Evolutionary conservation across 2,888 invertebrate species (phyloP).

Genomic region (Dicyrtomina minuta): DNA sequence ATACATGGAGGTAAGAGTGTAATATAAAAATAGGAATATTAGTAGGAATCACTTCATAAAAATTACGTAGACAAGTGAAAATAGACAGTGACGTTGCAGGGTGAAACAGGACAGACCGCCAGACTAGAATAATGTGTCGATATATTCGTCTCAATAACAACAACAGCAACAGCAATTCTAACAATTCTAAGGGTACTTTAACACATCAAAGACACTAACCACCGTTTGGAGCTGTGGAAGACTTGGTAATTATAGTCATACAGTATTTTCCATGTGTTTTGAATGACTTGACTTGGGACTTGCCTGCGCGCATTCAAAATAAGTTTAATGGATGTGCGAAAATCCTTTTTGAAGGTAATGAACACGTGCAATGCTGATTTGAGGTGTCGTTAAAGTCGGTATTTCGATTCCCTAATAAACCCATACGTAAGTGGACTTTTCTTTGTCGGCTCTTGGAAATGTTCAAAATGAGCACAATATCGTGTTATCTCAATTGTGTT

Average conservation of each 20-base stretch:
- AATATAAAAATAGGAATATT: no score
- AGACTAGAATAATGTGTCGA: no score
- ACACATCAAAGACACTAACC: no score
- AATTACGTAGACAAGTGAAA: no score
- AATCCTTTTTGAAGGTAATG: constrained; percentile 4
- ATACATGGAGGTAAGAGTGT: no score
- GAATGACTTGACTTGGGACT: background rate
- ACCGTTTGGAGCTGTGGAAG: background rate
- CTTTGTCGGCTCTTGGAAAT: constrained; percentile 15
- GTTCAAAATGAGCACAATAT: constrained; percentile 4
- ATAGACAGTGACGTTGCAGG: no score
- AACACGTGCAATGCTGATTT: constrained; percentile 17
- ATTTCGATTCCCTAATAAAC: constrained; percentile 11
- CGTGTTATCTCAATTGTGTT: constrained; percentile 25
- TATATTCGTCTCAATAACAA: no score
- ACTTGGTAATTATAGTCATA: background rate
- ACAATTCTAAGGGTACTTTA: no score
- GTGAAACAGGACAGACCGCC: no score
- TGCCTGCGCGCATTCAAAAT: background rate
- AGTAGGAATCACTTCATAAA: no score
- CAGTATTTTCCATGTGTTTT: no score
- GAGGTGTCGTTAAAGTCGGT: constrained; percentile 21
- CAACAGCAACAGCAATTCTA: no score
- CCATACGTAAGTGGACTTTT: background rate
- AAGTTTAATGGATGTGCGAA: constrained; percentile 34